Evolutionary conservation across 2,888 invertebrate species (phyloP).

Genomic region (Vanessa cardui): DNA sequence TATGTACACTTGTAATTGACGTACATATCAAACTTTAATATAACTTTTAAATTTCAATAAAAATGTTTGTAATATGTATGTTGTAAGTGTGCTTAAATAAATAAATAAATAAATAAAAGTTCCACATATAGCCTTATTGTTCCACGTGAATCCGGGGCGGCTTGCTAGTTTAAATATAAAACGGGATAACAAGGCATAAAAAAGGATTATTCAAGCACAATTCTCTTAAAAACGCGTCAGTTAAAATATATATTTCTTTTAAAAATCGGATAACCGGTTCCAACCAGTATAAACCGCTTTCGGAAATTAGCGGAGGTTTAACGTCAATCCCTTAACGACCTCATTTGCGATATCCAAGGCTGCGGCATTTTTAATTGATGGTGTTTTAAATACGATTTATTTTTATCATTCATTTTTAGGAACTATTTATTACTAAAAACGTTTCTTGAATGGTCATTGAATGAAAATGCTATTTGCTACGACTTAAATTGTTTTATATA

Average conservation of each 20-base stretch:
- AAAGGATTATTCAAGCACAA: neutral
- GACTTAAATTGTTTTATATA: too few relatives aligned
- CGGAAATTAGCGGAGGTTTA: slow-evolving; percentile 42
- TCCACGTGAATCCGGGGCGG: too few relatives aligned
- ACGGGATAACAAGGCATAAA: neutral
- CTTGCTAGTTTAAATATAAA: neutral
- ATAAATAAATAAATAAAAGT: too few relatives aligned
- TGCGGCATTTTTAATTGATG: slow-evolving; percentile 31
- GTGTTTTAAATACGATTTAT: slow-evolving; percentile 3
- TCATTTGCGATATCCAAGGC: slow-evolving; percentile 35
- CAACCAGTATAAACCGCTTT: slow-evolving; percentile 13
- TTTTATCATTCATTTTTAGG: neutral
- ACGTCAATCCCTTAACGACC: slow-evolving; percentile 42
- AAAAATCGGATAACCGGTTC: slow-evolving; percentile 6
- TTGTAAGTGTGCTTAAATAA: too few relatives aligned
- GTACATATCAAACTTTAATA: too few relatives aligned
- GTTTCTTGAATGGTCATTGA: too few relatives aligned
- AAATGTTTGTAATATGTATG: too few relatives aligned
- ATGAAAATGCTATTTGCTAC: too few relatives aligned
- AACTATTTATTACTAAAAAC: neutral
- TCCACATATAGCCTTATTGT: too few relatives aligned
- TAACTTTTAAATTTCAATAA: too few relatives aligned
- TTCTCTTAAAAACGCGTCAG: slow-evolving; percentile 6
- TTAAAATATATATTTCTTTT: slow-evolving; percentile 18
- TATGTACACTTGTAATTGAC: too few relatives aligned